Evolutionary conservation across 2,797 vertebrate genomes (phyloP).

Genomic region (Cephalopachus bancanus): DNA sequence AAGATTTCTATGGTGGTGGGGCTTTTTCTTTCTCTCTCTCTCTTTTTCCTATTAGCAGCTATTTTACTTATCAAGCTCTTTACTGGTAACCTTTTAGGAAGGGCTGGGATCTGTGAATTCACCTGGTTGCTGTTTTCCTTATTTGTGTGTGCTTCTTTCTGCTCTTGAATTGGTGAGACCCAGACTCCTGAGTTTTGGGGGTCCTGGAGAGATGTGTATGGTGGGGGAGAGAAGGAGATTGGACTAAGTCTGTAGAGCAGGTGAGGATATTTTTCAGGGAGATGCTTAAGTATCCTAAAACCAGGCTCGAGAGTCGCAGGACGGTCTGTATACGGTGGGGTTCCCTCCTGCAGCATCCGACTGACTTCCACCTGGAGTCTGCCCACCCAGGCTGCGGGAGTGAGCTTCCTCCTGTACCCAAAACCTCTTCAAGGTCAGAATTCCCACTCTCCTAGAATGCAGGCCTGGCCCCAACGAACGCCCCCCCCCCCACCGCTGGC

Average conservation of each 20-base stretch:
- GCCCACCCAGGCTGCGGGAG: too few species aligned
- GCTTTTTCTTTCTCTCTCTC: constrained; percentile 42
- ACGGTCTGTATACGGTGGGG: accelerated
- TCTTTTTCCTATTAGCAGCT: constrained; percentile 40
- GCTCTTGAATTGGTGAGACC: background rate
- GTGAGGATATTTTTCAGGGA: background rate
- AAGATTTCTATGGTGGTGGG: constrained; percentile 74
- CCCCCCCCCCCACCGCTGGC: background rate
- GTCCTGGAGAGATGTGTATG: background rate
- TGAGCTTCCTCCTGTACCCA: background rate
- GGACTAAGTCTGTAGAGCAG: background rate
- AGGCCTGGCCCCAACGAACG: background rate
- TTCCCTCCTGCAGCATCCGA: accelerated
- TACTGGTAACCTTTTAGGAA: constrained; percentile 59
- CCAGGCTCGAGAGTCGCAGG: background rate
- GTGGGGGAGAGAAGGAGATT: background rate
- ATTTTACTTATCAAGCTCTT: constrained; percentile 83
- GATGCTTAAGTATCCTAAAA: background rate
- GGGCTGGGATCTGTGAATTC: background rate
- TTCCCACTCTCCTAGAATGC: background rate
- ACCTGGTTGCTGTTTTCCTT: background rate
- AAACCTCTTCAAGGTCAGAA: background rate
- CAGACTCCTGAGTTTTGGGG: background rate
- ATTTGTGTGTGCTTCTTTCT: background rate
- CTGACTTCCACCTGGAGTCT: background rate